Conservation (phyloP, 2,888 invertebrate genomes). For the Hipparchia sbordonii region DNA sequence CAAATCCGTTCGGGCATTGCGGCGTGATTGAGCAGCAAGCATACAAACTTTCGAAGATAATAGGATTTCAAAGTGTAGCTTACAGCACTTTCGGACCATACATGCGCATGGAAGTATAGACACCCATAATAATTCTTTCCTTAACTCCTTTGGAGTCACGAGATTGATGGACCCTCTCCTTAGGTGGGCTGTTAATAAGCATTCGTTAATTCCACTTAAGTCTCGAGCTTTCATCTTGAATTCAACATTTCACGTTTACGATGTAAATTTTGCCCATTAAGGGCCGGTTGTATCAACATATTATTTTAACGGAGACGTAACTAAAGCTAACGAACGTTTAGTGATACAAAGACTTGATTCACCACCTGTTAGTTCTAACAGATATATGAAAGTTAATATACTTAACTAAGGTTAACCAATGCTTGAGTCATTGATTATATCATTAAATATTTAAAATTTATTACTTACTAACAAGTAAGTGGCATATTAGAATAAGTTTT, state of each 20-base stretch:
- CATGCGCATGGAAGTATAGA: constrained; percentile 53
- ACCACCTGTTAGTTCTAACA: no score
- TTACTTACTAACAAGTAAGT: no score
- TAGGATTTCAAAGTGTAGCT: background rate
- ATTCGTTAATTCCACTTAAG: constrained; percentile 58
- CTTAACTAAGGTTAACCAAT: no score
- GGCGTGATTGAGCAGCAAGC: no score
- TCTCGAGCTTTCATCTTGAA: constrained; percentile 33
- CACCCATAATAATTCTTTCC: constrained; percentile 78
- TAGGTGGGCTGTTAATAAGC: constrained; percentile 77
- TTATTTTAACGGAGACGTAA: no score
- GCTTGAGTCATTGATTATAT: no score
- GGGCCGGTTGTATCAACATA: background rate
- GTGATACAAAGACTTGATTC: no score
- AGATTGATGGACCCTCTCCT: constrained; percentile 78
- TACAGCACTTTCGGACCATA: constrained; percentile 3
- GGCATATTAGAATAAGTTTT: no score
- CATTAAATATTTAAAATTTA: no score
- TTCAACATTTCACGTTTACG: constrained; percentile 34
- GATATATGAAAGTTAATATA: no score
- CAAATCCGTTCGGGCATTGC: background rate
- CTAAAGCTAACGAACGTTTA: no score
- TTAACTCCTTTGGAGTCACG: constrained; percentile 70
- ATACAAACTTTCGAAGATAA: no score
- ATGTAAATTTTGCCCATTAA: constrained; percentile 33